A percentile compares a stretch with the other conserved stretches of the same genome.
These are phyloP conservation scores for Heliothis subflexa DNA, from an alignment of 1,140 invertebrate species.

Conservation along the genomic window DNA sequence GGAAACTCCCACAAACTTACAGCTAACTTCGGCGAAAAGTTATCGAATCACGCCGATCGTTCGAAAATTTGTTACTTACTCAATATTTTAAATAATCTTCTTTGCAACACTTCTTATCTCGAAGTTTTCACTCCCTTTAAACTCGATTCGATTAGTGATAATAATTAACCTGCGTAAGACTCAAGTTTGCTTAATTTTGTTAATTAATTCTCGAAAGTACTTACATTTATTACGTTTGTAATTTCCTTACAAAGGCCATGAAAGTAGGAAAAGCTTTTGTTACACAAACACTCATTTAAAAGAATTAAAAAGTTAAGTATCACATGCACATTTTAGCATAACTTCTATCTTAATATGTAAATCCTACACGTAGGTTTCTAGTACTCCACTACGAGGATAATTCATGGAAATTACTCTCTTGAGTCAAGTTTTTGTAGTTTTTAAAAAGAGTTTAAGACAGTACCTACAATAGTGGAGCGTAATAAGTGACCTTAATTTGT, in stretches of 20 bases:
- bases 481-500: slow-evolving; percentile 38
- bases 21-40: slow-evolving; percentile 74
- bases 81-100: slow-evolving; percentile 80
- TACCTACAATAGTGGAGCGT: neutral
- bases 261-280: slow-evolving; percentile 4
- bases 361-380: slow-evolving; percentile 22
- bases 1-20: slow-evolving; percentile 73
- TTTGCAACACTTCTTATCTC: slow-evolving; percentile 70
- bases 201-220: slow-evolving; percentile 32
- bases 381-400: neutral
- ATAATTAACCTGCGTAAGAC: slow-evolving; percentile 39
- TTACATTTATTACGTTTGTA: slow-evolving; percentile 34
- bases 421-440: slow-evolving; percentile 7
- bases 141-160: slow-evolving; percentile 41
- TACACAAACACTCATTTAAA: slow-evolving; percentile 7
- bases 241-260: slow-evolving; percentile 7
- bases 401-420: slow-evolving; percentile 5
- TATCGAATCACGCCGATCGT: slow-evolving; percentile 81
- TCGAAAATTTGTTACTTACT: slow-evolving; percentile 81
- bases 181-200: slow-evolving; percentile 30
- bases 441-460: slow-evolving; percentile 1
- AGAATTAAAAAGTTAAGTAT: neutral
- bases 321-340: slow-evolving; percentile 4
- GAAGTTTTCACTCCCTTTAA: slow-evolving; percentile 56
- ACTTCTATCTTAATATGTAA: neutral